Evolutionary conservation across 2,888 invertebrate genomes (phyloP).

Genomic region (Tanypteryx hageni): DNA sequence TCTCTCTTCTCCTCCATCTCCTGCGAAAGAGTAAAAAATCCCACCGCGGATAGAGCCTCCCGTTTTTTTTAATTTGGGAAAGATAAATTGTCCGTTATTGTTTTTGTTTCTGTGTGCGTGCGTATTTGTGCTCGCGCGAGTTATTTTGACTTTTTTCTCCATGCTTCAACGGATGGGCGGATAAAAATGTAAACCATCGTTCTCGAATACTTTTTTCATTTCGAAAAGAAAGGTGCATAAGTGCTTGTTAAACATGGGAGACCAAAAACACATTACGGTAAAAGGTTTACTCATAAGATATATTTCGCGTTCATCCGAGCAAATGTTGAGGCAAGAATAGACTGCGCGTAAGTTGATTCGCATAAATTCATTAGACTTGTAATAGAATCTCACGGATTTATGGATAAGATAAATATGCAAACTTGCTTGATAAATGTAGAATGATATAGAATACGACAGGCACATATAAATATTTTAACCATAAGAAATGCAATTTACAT

Average conservation of each 20-base stretch:
- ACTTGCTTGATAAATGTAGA: neutral
- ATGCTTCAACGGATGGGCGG: slow-evolving; percentile 39
- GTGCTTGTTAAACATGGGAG: slow-evolving; percentile 1
- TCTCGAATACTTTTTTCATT: neutral
- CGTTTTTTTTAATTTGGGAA: slow-evolving; percentile 43
- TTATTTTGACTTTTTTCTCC: neutral
- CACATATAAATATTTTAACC: neutral
- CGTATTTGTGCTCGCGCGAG: neutral
- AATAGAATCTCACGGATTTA: neutral
- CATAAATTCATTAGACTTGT: neutral
- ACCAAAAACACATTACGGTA: slow-evolving; percentile 7
- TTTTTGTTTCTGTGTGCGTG: too few relatives aligned
- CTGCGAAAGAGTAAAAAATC: slow-evolving; percentile 21
- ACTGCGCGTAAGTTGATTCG: neutral
- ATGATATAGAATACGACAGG: neutral
- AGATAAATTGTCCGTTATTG: slow-evolving; percentile 6
- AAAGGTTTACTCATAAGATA: slow-evolving; percentile 24
- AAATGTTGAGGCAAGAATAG: neutral
- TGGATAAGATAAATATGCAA: neutral
- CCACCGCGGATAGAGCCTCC: slow-evolving; percentile 50
- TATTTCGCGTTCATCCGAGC: neutral
- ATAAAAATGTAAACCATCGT: slow-evolving; percentile 2
- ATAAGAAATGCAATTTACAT: neutral
- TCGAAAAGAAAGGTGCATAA: slow-evolving; percentile 32
- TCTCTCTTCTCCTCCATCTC: neutral